Conservation (phyloP, 2,888 invertebrate genomes). For the Parapristionchus giblindavisi region DNA sequence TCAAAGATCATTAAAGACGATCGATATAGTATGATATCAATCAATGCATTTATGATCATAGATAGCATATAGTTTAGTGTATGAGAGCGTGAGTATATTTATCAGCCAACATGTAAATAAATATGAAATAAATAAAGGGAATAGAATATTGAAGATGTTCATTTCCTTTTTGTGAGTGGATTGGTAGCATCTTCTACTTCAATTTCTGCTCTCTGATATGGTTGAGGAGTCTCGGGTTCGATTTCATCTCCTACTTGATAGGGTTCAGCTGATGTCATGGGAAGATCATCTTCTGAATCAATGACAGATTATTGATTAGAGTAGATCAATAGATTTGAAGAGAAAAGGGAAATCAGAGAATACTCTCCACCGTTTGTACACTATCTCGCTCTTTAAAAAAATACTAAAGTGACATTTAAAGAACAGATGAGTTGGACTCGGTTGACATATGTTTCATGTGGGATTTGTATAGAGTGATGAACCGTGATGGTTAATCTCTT, state of each 20-base stretch:
- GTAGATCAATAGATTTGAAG: too few species aligned
- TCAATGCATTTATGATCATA: too few species aligned
- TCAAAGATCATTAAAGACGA: slow-evolving; percentile 35
- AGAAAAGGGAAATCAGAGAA: too few species aligned
- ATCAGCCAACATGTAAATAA: too few species aligned
- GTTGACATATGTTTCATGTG: too few species aligned
- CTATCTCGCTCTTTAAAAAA: too few species aligned
- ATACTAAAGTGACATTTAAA: too few species aligned
- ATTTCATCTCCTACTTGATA: slow-evolving; percentile 26
- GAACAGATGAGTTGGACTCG: too few species aligned
- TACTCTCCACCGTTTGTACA: too few species aligned
- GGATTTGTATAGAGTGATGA: too few species aligned
- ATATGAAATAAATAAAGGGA: neutral
- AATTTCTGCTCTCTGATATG: slow-evolving; percentile 16
- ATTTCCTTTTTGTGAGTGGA: neutral
- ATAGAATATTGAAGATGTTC: neutral
- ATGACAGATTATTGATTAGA: too few species aligned
- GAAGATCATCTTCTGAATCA: slow-evolving; percentile 12
- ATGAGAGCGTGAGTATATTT: neutral
- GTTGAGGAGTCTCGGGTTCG: slow-evolving; percentile 20
- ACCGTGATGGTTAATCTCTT: slow-evolving; percentile 4
- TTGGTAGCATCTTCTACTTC: slow-evolving; percentile 32
- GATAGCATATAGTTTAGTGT: neutral
- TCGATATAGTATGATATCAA: too few species aligned
- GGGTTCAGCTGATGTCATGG: slow-evolving; percentile 1